A percentile compares a stretch with the other conserved stretches of the same genome.
These are phyloP conservation scores for Megalurothrips usitatus DNA, from an alignment of 2,888 invertebrate genomes.

Conservation along the genomic window DNA sequence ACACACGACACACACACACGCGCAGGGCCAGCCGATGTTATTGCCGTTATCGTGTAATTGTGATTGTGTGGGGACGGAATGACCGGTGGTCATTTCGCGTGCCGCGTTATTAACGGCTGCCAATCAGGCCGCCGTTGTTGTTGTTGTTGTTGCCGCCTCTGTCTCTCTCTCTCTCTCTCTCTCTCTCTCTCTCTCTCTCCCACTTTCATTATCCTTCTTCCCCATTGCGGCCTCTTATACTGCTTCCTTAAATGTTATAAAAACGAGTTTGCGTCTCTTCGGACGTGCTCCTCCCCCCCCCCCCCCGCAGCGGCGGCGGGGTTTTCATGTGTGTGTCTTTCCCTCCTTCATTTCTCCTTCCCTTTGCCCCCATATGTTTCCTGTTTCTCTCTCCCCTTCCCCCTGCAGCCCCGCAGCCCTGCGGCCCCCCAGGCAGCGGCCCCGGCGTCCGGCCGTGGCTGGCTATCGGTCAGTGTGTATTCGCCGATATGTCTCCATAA, in stretches of 20 bases:
- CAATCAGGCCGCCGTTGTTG: not conserved
- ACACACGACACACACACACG: no score
- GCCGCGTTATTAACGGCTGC: conserved; percentile 16
- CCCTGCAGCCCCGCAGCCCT: not conserved
- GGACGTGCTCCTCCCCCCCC: no score
- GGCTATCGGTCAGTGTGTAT: not conserved
- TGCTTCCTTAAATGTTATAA: no score
- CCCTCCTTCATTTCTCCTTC: not conserved
- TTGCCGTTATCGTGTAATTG: conserved; percentile 20
- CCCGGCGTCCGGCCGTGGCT: not conserved
- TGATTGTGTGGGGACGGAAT: not conserved
- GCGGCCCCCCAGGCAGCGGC: no score
- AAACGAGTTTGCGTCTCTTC: no score
- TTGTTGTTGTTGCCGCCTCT: no score
- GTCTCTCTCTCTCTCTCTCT: not conserved
- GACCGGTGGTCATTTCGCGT: conserved; percentile 6
- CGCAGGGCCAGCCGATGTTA: not conserved
- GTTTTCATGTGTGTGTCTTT: no score
- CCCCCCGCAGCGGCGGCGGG: no score
- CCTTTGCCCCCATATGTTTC: not conserved
- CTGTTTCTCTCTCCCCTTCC: not conserved
- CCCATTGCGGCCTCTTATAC: no score
- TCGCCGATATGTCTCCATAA: conserved; percentile 20
- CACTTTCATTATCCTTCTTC: not conserved
- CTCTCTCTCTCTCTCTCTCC: not conserved